A percentile compares a stretch with the other conserved stretches of the same genome.
Evolutionary conservation across 2,113 vertebrate genomes (phyloP).

Genomic region (Pseudopipra pipra): DNA sequence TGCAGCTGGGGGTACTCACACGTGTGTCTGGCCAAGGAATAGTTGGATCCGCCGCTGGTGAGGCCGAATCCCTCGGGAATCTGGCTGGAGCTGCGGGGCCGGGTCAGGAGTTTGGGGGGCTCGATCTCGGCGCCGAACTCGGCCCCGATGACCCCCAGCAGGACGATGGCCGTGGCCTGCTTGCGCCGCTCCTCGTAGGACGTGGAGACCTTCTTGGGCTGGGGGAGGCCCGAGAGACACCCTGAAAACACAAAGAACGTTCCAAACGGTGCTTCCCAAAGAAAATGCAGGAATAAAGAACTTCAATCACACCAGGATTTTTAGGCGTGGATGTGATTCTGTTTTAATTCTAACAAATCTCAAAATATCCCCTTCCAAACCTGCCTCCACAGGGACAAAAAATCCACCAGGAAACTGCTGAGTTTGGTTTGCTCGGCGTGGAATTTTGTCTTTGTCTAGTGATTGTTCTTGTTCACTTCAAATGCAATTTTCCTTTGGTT

Average conservation of each 20-base stretch:
- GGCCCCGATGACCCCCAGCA: slow-evolving; percentile 93
- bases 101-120: slow-evolving; percentile 81
- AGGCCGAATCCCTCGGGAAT: slow-evolving; percentile 92
- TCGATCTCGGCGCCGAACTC: slow-evolving; percentile 97
- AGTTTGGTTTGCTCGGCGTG: accelerated
- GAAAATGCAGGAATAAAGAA: too few relatives aligned
- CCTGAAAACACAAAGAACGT: slow-evolving; percentile 4
- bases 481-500: not conserved
- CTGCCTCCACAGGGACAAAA: too few relatives aligned
- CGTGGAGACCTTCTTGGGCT: slow-evolving; percentile 84
- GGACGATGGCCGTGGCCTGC: slow-evolving; percentile 94
- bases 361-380: too few relatives aligned
- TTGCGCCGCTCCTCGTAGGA: slow-evolving; percentile 94
- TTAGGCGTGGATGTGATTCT: accelerated
- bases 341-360: not conserved
- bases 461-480: not conserved
- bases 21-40: slow-evolving; percentile 93
- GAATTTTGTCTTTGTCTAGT: accelerated
- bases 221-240: slow-evolving; percentile 80
- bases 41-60: slow-evolving; percentile 87
- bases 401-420: not conserved
- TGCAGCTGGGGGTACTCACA: slow-evolving; percentile 77
- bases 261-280: not conserved
- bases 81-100: slow-evolving; percentile 85
- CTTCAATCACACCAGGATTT: accelerated